Base-by-base conservation (phyloP, 1,140 invertebrate species). In the Solenopsis fugax region DNA sequence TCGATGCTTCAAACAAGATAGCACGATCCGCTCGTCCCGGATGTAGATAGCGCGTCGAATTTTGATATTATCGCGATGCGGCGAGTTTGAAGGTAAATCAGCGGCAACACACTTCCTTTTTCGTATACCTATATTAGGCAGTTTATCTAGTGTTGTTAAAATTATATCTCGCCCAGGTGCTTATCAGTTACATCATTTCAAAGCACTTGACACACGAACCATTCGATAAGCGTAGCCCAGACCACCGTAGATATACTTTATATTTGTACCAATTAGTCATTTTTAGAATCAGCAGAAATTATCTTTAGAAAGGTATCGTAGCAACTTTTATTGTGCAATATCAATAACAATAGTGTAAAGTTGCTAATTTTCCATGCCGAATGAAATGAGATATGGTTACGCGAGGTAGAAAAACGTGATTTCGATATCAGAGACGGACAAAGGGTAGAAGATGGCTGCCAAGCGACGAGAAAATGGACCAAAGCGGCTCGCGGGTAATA, bases 401-500 rank as follows among this genome's bases (percentile, higher is more conserved):
- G 29, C 21, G 13, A 60, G 37, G 34, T 41, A 21, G 13, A 34
- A 10, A 75, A 54, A 37, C n/a, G 41, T 7, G 29, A 84, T 84
- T 84, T 60, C 56, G 54, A 75, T 52, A 18, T 6, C 18, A 45
- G 41, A 58, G 37, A 82, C 24, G 64, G 85, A 71, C 67, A 18
- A 86, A 69, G 73, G 56, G 52, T 52, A 52, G 64, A 13, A 76
- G 73, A 76, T 71, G 41, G 60, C 71, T 58, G 62, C 24, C 41
- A 16, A 54, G 37, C 41, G 65, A 48, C 21, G 76, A 87, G 52
- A 86, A 86, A 89, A 72, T 89, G 85, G 52, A 82, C 34, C 76
- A 67, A 29, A 81, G 85, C 82, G 48, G 89, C 60, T 72, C 67
- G 78, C 58, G 81, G 69, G 21, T 50, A 89, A 87, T 80, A 88